phyloP scores from a whole-genome alignment of 2,888 invertebrate species.

The Conomelus anceps region DNA sequence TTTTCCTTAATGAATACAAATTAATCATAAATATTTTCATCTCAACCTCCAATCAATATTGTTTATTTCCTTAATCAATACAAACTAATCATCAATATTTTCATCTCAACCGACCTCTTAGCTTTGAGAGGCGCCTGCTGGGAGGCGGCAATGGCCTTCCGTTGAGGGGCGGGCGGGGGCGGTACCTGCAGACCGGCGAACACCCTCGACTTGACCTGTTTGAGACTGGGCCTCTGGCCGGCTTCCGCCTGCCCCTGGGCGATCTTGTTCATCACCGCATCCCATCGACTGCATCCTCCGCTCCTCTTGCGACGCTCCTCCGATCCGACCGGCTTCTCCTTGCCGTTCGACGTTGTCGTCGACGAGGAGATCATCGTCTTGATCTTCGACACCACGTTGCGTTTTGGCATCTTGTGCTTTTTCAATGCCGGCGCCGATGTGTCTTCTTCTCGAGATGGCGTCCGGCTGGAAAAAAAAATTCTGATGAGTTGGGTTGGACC shows the following conservation, averaged over 20 bases:
- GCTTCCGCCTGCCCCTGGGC: slow-evolving; percentile 63
- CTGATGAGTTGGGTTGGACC: background rate
- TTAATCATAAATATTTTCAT: no score
- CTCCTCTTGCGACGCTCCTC: slow-evolving; percentile 51
- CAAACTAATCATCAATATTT: no score
- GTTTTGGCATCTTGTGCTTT: slow-evolving; percentile 71
- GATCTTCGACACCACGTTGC: slow-evolving; percentile 68
- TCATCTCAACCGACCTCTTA: slow-evolving; percentile 31
- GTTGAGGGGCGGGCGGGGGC: slow-evolving; percentile 14
- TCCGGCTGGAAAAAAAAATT: background rate
- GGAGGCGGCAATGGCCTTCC: slow-evolving; percentile 6
- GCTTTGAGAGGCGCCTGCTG: slow-evolving; percentile 23
- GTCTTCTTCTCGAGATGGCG: slow-evolving; percentile 37
- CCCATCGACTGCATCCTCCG: slow-evolving; percentile 64
- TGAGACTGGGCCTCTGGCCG: slow-evolving; percentile 62
- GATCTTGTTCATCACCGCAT: slow-evolving; percentile 77
- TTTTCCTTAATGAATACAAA: no score
- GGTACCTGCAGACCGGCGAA: slow-evolving; percentile 39
- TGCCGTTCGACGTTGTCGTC: slow-evolving; percentile 42
- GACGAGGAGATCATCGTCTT: slow-evolving; percentile 60
- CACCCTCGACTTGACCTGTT: slow-evolving; percentile 84
- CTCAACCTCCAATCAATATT: no score
- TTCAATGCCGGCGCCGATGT: slow-evolving; percentile 46
- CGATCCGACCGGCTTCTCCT: slow-evolving; percentile 45
- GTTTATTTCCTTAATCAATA: background rate